Conservation (phyloP, 64 coral and sea anemone genomes). For the Porites lutea region DNA sequence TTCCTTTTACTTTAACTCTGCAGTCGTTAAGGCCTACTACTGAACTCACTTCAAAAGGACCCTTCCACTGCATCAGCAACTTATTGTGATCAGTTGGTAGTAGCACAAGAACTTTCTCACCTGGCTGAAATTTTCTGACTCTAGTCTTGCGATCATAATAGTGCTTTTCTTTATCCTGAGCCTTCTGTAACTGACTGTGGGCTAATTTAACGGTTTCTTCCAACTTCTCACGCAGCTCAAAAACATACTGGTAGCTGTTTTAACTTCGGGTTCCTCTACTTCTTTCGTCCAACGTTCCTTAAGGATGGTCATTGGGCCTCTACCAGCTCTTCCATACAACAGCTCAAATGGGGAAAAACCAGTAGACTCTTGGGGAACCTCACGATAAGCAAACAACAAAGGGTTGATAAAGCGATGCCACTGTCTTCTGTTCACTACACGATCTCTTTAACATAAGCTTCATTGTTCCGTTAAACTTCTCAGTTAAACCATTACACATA, state of each 20-base stretch:
- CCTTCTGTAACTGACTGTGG: slow-evolving; percentile 20
- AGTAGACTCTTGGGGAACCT: slow-evolving; percentile 61
- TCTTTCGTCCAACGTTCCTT: too few relatives aligned
- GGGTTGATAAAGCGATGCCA: slow-evolving; percentile 53
- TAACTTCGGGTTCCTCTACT: too few relatives aligned
- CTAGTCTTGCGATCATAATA: slow-evolving; percentile 60
- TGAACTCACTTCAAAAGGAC: slow-evolving; percentile 16
- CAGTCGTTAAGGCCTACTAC: too few relatives aligned
- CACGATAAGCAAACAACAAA: slow-evolving; percentile 61
- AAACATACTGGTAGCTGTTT: too few relatives aligned
- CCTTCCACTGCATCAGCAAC: slow-evolving; percentile 65
- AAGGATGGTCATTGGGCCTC: too few relatives aligned
- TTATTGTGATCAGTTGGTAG: slow-evolving; percentile 44
- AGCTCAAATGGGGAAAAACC: too few relatives aligned
- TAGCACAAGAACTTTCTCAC: slow-evolving; percentile 48
- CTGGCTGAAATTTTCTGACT: slow-evolving; percentile 23
- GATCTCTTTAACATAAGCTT: slow-evolving; percentile 46
- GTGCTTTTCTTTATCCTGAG: slow-evolving; percentile 35
- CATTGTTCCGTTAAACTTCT: slow-evolving; percentile 62
- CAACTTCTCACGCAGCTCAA: too few relatives aligned
- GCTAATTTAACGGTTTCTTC: too few relatives aligned
- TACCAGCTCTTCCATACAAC: too few relatives aligned
- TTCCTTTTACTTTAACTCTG: too few relatives aligned
- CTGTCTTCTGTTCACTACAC: slow-evolving; percentile 2
- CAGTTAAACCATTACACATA: slow-evolving; percentile 61